Conservation (phyloP, 2,797 vertebrate species). For the Peromyscus eremicus region DNA sequence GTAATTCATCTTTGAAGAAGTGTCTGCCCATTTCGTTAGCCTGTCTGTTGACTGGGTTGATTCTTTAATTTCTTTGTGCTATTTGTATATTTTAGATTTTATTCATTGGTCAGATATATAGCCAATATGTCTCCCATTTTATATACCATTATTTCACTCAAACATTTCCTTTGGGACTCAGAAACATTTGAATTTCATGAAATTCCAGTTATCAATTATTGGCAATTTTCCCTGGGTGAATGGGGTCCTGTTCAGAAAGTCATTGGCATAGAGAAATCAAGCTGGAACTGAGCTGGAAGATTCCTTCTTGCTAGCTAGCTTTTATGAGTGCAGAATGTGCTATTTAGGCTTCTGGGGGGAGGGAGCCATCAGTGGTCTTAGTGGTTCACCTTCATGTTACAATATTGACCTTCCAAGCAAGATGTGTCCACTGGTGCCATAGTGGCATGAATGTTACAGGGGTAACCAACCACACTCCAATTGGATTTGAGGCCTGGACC, state of each 20-base stretch:
- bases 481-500: neutral
- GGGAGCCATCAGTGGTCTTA: neutral
- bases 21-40: neutral
- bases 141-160: neutral
- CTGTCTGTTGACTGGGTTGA: neutral
- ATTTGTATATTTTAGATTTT: neutral
- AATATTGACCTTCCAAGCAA: neutral
- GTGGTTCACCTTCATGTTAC: neutral
- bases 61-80: neutral
- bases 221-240: neutral
- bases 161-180: neutral
- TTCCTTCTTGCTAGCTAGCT: too few species aligned
- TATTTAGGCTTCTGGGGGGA: neutral
- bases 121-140: neutral
- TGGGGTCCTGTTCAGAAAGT: neutral
- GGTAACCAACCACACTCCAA: neutral
- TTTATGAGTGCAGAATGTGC: neutral
- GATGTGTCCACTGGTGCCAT: too few species aligned
- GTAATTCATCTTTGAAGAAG: neutral
- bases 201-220: neutral
- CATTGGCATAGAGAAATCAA: neutral
- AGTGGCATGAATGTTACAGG: neutral
- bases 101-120: neutral
- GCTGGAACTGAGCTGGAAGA: neutral
- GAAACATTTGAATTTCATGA: neutral